Base-by-base conservation (phyloP, 2,888 invertebrate genomes). In the Sturmia bella region DNA sequence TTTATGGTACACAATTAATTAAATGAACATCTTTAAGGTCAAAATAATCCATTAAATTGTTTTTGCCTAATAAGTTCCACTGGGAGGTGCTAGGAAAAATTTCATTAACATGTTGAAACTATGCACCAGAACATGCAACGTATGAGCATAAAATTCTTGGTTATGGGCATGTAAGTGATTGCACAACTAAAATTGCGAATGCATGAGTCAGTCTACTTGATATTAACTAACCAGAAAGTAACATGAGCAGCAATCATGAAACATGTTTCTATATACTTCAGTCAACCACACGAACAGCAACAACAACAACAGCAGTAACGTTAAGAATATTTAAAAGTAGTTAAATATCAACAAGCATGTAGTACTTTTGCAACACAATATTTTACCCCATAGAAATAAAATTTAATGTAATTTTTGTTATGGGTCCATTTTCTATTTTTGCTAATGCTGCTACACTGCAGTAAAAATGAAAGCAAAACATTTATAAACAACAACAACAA, bases 291-390 rank as follows among this genome's bases (percentile, higher is more conserved):
- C 13, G 32, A 61, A 21, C 43, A 63, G 43, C 13, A 27, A 45
- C 15, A 76, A 59, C 52, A 17, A 59, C 15, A 63, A 21, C 48
- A 64, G 45, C 13, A 27, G 4, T 17, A 70, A 75, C 15, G 57
- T 68, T 63, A 76, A 76, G 80, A 63, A 50, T 61, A n/a, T 39
- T 57, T 50, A 64, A 83, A 69, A 69, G 32, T 52, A 74, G 54
- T 69, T 63, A 52, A 64, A 64, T 32, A 73, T 32, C 52, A 54
- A 24, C 27, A 52, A 76, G 54, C 19, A 45, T 32, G 7, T 32
- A 3, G 15, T 74, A 57, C 21, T 61, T 19, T 41, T 57, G 39
- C n/a, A n/a, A 41, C 19, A 59, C 24, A 50, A 39, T n/a, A 3
- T 27, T 50, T 41, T 27, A 15, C 15, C 15, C n/a, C 54, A 41